phyloP scores from a whole-genome alignment of 2,113 vertebrate genomes.

The Onychostoma macrolepis region DNA sequence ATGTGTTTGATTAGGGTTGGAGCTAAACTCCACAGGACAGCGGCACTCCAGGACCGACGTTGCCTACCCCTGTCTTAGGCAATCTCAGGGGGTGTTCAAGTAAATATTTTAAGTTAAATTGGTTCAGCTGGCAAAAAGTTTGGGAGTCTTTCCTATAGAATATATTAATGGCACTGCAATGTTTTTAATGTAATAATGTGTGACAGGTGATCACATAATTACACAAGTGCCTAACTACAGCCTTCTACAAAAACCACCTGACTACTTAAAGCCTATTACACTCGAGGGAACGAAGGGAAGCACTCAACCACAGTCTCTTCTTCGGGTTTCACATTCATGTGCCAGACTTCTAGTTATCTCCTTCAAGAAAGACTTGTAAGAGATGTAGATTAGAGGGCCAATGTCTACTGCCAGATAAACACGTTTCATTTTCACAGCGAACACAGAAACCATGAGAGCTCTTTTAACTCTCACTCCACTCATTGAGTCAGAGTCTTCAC shows the following conservation, averaged over 20 bases:
- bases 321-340: slow-evolving; percentile 52
- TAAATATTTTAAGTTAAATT: not conserved
- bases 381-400: slow-evolving; percentile 64
- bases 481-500: not conserved
- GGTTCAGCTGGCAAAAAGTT: not conserved
- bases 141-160: not conserved
- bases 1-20: too few species aligned
- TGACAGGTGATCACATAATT: not conserved
- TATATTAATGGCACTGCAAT: not conserved
- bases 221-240: slow-evolving; percentile 18
- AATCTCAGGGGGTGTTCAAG: not conserved
- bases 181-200: not conserved
- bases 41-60: too few species aligned
- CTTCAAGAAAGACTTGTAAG: slow-evolving; percentile 63
- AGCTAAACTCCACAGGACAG: too few species aligned
- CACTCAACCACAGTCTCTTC: slow-evolving; percentile 22
- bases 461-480: slow-evolving; percentile 11
- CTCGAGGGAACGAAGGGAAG: slow-evolving; percentile 1
- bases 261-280: slow-evolving; percentile 16
- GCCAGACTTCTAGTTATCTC: slow-evolving; percentile 61
- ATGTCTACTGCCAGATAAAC: slow-evolving; percentile 51
- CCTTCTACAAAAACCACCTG: not conserved
- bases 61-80: too few species aligned
- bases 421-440: slow-evolving; percentile 54
- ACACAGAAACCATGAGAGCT: slow-evolving; percentile 21